Evolutionary conservation across 2,888 invertebrate species (phyloP), one percentile per base, ranked within the genome.

Genomic region (Pemphredon lugubris): DNA sequence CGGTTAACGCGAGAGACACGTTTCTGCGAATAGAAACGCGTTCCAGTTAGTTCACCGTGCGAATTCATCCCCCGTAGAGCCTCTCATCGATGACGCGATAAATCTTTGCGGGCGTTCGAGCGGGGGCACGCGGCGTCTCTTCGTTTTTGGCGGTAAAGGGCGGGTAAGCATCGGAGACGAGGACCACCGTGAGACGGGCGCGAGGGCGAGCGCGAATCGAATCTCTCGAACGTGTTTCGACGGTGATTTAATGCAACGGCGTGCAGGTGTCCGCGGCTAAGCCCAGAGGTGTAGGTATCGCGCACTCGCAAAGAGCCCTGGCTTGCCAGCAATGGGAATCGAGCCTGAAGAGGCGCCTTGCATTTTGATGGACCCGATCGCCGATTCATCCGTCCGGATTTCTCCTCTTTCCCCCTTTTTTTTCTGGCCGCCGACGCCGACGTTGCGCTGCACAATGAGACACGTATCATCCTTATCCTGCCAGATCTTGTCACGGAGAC

Each of bases 401-500:
- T n/a, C 45, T n/a, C 20, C 5, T 13, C 58, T 11, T 32, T 20
- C 18, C 6, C 13, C 30, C 30, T 11, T 48, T n/a, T n/a, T n/a
- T 63, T 6, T 7, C 30, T 44, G 37, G 14, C 34, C 40, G n/a
- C 40, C 34, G 13, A n/a, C 30, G 60, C 48, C 80, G 54, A 48
- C 60, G 47, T 64, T 61, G 50, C n/a, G n/a, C 64, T 42, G 57
- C 67, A 83, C 85, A 85, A 86, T 86, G 86, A 86, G 84, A 87
- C 87, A 86, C 86, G 86, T 79, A 86, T 87, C 87, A 83, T 79
- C 81, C 82, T 87, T 87, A 87, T 87, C 87, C 82, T 72, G 86
- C 85, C 61, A 85, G 91, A 77, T 91, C 91, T 77, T 91, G 91
- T 81, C 91, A 91, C 92, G 91, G 91, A 73, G 91, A 91, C 81